Evolutionary conservation across 2,113 vertebrate species (phyloP).

Genomic region (Phoenicopterus ruber): DNA sequence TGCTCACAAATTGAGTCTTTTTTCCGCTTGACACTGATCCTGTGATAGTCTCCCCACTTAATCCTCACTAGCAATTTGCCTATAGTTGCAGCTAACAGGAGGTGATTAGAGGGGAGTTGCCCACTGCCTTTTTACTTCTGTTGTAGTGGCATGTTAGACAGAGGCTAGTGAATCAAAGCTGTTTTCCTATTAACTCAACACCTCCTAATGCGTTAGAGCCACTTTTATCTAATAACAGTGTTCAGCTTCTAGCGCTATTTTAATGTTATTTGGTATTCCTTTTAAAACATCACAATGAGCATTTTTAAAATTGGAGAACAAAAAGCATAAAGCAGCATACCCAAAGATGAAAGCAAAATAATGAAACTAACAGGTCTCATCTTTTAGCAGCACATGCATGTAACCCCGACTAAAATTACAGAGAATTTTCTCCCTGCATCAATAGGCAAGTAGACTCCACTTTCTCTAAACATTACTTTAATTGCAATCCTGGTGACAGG

Average conservation of each 20-base stretch:
- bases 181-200: slow-evolving; percentile 73
- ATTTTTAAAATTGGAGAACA: neutral
- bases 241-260: slow-evolving; percentile 6
- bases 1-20: slow-evolving; percentile 78
- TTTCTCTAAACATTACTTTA: neutral
- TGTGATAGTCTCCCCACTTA: slow-evolving; percentile 77
- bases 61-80: slow-evolving; percentile 79
- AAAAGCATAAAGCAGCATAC: neutral
- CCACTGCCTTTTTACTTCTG: slow-evolving; percentile 61
- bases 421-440: neutral
- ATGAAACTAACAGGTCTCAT: neutral
- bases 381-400: neutral
- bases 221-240: slow-evolving; percentile 63
- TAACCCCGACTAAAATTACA: neutral
- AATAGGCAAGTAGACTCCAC: neutral
- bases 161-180: slow-evolving; percentile 61
- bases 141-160: slow-evolving; percentile 57
- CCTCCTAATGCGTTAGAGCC: slow-evolving; percentile 59
- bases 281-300: neutral
- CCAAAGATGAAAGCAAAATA: neutral
- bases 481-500: slow-evolving; percentile 10
- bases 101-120: slow-evolving; percentile 75
- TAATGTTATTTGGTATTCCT: neutral
- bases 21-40: slow-evolving; percentile 81
- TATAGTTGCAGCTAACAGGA: slow-evolving; percentile 75